Evolutionary conservation across 2,888 invertebrate genomes (phyloP).

Genomic region (Seira sanloemensis): DNA sequence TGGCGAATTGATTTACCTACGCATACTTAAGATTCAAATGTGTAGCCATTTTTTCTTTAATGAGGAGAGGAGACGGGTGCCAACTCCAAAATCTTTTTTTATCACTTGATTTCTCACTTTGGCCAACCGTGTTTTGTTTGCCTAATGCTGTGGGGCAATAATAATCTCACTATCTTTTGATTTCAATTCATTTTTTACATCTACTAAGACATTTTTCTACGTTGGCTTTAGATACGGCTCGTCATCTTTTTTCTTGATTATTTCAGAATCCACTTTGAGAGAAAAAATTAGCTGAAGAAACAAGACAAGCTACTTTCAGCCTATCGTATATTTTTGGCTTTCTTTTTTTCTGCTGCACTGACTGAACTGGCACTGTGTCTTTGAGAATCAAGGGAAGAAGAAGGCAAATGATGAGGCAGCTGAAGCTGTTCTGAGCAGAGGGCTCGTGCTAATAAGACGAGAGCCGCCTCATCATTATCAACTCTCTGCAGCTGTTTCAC

Average conservation of each 20-base stretch:
- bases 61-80: not conserved
- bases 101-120: conserved; percentile 20
- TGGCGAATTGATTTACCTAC: conserved; percentile 8
- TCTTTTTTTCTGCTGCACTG: conserved; percentile 20
- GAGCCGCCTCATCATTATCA: not conserved
- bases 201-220: not conserved
- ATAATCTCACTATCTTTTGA: not conserved
- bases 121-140: conserved; percentile 19
- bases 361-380: conserved; percentile 12
- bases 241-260: conserved; percentile 11
- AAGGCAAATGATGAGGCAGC: not conserved
- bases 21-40: conserved; percentile 15
- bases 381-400: not conserved
- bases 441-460: conserved; percentile 1
- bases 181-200: not conserved
- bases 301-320: conserved; percentile 13
- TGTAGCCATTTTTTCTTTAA: conserved; percentile 6
- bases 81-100: not conserved
- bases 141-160: conserved; percentile 1
- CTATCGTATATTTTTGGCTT: conserved; percentile 7
- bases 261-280: conserved; percentile 6
- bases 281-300: conserved; percentile 11
- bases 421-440: not conserved
- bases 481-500: conserved; percentile 5
- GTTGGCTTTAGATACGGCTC: conserved; percentile 6